These are phyloP conservation scores for Lydus trimaculatus DNA, from an alignment of 2,888 invertebrate genomes.

Conservation along the genomic window DNA sequence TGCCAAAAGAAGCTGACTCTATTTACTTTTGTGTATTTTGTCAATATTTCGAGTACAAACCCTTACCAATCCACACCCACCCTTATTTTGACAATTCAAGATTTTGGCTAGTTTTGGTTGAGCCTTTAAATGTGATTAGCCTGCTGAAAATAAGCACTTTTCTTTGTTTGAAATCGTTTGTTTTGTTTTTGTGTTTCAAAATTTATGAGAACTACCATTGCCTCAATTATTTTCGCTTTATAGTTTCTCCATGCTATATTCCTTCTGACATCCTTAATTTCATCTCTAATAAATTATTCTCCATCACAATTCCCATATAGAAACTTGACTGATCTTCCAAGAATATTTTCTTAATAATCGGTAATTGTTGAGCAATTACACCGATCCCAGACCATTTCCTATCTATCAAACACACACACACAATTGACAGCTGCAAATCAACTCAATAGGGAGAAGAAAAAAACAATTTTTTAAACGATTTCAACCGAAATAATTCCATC, in stretches of 20 bases:
- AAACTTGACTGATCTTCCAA: constrained; percentile 19
- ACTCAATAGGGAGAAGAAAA: constrained; percentile 30
- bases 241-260: not conserved
- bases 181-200: too few species aligned
- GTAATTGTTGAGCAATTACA: constrained; percentile 26
- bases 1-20: too few species aligned
- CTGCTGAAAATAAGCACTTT: too few species aligned
- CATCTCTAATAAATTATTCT: not conserved
- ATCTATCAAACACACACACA: too few species aligned
- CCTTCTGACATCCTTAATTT: not conserved
- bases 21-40: too few species aligned
- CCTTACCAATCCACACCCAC: too few species aligned
- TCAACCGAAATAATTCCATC: not conserved
- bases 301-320: not conserved
- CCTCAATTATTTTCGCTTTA: constrained; percentile 4
- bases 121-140: too few species aligned
- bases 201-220: too few species aligned
- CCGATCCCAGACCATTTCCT: constrained; percentile 45
- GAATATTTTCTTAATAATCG: constrained; percentile 19
- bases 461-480: not conserved
- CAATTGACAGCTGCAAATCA: constrained; percentile 58
- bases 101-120: too few species aligned
- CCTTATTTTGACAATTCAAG: too few species aligned
- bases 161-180: too few species aligned
- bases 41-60: too few species aligned